A percentile compares a stretch with the other conserved stretches of the same genome.
Evolutionary conservation across 1,140 invertebrate species (phyloP).

Genomic region (Cherax destructor): DNA sequence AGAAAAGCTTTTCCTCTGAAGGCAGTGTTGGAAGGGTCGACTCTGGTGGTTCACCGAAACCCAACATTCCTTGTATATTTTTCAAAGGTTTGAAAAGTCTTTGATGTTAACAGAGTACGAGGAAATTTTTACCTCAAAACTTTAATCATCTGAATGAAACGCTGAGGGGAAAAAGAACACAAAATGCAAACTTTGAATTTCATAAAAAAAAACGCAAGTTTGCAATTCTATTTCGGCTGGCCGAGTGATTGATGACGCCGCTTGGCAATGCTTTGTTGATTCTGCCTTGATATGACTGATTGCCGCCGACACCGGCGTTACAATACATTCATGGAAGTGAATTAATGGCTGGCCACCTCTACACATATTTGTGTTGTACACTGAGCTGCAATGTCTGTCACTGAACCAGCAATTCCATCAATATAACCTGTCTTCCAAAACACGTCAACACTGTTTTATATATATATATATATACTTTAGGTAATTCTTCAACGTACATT

Average conservation of each 20-base stretch:
- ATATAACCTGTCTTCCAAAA: too few relatives aligned
- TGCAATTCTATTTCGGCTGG: neutral
- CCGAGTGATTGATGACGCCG: neutral
- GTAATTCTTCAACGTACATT: too few relatives aligned
- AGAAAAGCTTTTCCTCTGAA: neutral
- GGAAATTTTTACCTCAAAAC: neutral
- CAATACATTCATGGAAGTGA: neutral
- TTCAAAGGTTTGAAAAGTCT: neutral
- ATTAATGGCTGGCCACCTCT: neutral
- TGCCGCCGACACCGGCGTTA: neutral
- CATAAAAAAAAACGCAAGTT: neutral
- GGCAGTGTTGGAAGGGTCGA: neutral
- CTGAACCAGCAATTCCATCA: neutral
- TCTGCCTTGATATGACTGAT: conserved; percentile 1
- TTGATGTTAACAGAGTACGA: neutral
- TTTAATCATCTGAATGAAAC: neutral
- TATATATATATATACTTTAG: too few relatives aligned
- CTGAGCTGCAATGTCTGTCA: neutral
- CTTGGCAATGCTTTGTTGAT: neutral
- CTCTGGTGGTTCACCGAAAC: neutral
- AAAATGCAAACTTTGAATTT: neutral
- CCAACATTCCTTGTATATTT: neutral
- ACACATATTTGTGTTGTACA: neutral
- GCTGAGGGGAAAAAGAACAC: neutral
- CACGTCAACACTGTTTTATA: too few relatives aligned